A percentile compares a stretch with the other conserved stretches of the same genome.
phyloP scores from a whole-genome alignment of 2,113 vertebrate genomes.

The Sorex fumeus region DNA sequence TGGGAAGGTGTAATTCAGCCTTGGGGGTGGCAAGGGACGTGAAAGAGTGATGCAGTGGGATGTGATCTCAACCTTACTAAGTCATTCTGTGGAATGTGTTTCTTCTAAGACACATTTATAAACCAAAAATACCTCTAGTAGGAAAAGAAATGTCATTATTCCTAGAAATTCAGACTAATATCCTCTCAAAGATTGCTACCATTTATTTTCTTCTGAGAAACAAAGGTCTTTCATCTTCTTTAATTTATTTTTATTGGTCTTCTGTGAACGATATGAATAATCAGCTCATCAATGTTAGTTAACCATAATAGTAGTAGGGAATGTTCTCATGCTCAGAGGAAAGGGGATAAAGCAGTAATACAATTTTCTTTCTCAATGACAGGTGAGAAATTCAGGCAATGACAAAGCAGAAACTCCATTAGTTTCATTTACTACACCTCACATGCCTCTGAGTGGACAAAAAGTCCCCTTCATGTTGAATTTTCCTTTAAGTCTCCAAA shows the following conservation, averaged over 20 bases:
- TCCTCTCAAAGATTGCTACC: neutral
- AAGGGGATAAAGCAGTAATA: neutral
- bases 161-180: neutral
- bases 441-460: neutral
- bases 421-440: neutral
- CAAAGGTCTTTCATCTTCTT: neutral
- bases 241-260: constrained; percentile 41
- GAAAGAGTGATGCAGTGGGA: neutral
- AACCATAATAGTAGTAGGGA: neutral
- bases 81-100: constrained; percentile 43
- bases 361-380: neutral
- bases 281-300: constrained; percentile 3
- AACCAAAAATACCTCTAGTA: constrained; percentile 13
- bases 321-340: constrained; percentile 3
- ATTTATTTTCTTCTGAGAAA: constrained; percentile 8
- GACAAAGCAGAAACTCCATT: neutral
- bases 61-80: constrained; percentile 23
- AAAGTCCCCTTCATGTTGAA: neutral
- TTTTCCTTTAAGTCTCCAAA: neutral
- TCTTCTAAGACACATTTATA: constrained; percentile 35
- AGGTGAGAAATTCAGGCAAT: neutral
- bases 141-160: neutral
- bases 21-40: neutral
- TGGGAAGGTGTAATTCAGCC: constrained; percentile 59
- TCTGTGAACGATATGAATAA: constrained; percentile 7